phyloP scores from a whole-genome alignment of 2,113 vertebrate species.

The Neolamprologus modestus region DNA sequence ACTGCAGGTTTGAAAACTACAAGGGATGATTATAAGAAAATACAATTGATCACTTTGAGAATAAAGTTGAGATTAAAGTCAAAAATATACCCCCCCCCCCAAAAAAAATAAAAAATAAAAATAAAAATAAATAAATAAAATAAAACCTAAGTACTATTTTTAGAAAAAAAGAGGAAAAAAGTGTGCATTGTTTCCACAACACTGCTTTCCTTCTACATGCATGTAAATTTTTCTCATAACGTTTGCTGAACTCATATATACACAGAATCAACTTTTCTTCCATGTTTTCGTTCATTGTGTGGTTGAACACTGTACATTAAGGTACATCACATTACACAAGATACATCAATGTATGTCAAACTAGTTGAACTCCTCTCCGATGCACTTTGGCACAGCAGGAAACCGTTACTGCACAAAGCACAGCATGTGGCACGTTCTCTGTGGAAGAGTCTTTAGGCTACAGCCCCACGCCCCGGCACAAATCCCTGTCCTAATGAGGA shows the following conservation, averaged over 20 bases:
- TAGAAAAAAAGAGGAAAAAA: neutral
- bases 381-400: neutral
- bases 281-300: neutral
- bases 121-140: neutral
- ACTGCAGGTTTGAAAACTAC: neutral
- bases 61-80: neutral
- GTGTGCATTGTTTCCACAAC: rapidly evolving
- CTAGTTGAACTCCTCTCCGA: neutral
- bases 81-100: neutral
- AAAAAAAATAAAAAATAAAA: no score
- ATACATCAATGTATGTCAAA: neutral
- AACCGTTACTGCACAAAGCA: neutral
- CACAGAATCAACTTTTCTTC: neutral
- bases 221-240: neutral
- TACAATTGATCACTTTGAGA: neutral
- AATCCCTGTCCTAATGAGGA: neutral
- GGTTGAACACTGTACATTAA: neutral
- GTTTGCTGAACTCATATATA: neutral
- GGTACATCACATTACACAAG: neutral
- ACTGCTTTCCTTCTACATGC: neutral
- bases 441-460: neutral
- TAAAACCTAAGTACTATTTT: neutral
- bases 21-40: neutral
- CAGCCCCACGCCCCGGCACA: neutral
- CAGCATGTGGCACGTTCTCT: neutral